Percentiles rank a stretch among this genome's conserved stretches.
phyloP scores from a whole-genome alignment of 2,113 vertebrate species.

The Archilochus colubris region DNA sequence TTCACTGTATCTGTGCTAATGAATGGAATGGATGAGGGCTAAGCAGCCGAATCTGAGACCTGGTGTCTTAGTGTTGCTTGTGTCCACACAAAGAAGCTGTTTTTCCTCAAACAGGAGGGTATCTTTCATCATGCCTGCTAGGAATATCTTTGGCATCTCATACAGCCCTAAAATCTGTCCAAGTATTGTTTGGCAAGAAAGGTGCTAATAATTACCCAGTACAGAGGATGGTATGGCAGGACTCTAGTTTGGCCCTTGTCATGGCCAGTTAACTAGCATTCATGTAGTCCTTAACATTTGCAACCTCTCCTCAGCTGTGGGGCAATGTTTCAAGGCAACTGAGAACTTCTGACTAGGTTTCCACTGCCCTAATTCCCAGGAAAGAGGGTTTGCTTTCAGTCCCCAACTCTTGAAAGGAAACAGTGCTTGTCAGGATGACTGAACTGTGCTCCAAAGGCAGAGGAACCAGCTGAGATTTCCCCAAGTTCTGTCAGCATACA shows the following conservation, averaged over 20 bases:
- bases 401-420: background rate
- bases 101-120: background rate
- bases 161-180: background rate
- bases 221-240: background rate
- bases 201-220: background rate
- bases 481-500: background rate
- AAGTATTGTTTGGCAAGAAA: background rate
- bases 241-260: background rate
- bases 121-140: fast-evolving
- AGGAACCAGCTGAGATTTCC: background rate
- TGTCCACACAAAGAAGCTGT: fast-evolving
- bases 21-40: background rate
- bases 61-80: background rate
- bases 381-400: background rate
- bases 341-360: background rate
- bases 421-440: background rate
- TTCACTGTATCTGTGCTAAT: background rate
- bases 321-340: background rate
- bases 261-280: background rate
- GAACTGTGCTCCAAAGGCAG: background rate
- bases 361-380: background rate
- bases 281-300: background rate
- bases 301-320: background rate
- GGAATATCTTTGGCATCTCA: background rate
- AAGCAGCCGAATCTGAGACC: background rate